Evolutionary conservation across 2,113 vertebrate genomes (phyloP), one percentile per base, ranked within the genome.

Genomic region (Lampris megalopsis): DNA sequence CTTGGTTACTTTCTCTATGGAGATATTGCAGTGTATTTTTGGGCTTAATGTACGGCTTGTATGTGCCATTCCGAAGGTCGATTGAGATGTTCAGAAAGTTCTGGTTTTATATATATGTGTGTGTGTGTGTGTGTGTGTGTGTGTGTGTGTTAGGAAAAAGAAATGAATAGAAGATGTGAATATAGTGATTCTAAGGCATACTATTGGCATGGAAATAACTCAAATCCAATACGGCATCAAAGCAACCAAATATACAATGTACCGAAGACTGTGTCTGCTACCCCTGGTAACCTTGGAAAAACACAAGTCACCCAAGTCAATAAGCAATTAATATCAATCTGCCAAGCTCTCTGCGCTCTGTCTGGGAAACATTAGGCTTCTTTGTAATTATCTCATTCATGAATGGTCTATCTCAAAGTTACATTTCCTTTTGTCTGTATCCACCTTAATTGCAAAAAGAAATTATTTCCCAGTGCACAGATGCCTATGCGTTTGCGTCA

Each of bases 361-460:
- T 89, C 76, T 79, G 88, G 83, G 75, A 84, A 72, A 86, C 73
- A 85, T 88, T 86, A 70, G 60, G 54, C 59, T 63, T 80, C 49
- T 84, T 76, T 82, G 84, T 89, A 85, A 92, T 94, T 88, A 91
- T 94, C 78, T 89, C 82, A 91, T 92, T 92, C 84, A 79, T 94
- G 24, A 90, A 93, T 87, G 84, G 64, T 88, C 70, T 68, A 63
- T 88, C 83, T 85, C 66, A 81, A 81, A 80, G 38, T 83, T 88
- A 86, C 77, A 81, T 85, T 92, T 92, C 82, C 83, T 82, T 11
- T 42, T 66, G 71, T 90, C 78, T 80, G 87, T 81, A 71, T 59
- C 77, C 83, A 89, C 68, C 69, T 79, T 94, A 95, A 95, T 92
- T 92, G 86, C 90, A 83, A 80, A 91, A 68, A 73, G 37, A 87